Evolutionary conservation across 2,797 vertebrate species (phyloP).

Genomic region (Odontamblyopus rebecca): DNA sequence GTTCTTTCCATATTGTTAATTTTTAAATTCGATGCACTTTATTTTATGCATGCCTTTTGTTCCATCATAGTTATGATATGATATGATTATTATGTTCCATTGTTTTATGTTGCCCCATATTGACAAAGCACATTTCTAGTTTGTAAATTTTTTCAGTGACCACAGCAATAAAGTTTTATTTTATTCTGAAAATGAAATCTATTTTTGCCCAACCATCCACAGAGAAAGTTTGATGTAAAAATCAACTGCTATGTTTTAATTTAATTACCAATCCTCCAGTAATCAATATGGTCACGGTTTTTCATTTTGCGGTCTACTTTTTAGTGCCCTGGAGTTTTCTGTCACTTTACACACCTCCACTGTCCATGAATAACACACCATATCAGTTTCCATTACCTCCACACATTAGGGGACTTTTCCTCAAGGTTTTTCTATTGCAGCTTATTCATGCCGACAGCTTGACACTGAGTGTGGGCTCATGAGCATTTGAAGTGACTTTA

Average conservation of each 20-base stretch:
- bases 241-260: neutral
- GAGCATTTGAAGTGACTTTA: slow-evolving; percentile 8
- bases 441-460: slow-evolving; percentile 49
- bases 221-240: too few relatives aligned
- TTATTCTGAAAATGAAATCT: too few relatives aligned
- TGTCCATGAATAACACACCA: slow-evolving; percentile 24
- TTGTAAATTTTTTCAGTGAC: too few relatives aligned
- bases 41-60: too few relatives aligned
- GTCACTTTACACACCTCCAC: slow-evolving; percentile 2
- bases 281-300: neutral
- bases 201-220: too few relatives aligned
- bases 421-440: slow-evolving; percentile 7
- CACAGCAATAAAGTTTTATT: too few relatives aligned
- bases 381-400: slow-evolving; percentile 51
- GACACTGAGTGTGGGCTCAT: slow-evolving; percentile 29
- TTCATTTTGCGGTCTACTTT: neutral
- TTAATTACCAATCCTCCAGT: neutral
- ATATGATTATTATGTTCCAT: too few relatives aligned
- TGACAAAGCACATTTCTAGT: too few relatives aligned
- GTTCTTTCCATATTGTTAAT: too few relatives aligned
- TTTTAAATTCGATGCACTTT: too few relatives aligned
- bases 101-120: too few relatives aligned
- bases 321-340: neutral
- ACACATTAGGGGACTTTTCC: slow-evolving; percentile 37
- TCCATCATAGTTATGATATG: too few relatives aligned